Percentiles rank a stretch among this genome's conserved stretches.
These are phyloP conservation scores for Pyrrhopygopsis socrates DNA, from an alignment of 2,888 invertebrate species.

Conservation along the genomic window DNA sequence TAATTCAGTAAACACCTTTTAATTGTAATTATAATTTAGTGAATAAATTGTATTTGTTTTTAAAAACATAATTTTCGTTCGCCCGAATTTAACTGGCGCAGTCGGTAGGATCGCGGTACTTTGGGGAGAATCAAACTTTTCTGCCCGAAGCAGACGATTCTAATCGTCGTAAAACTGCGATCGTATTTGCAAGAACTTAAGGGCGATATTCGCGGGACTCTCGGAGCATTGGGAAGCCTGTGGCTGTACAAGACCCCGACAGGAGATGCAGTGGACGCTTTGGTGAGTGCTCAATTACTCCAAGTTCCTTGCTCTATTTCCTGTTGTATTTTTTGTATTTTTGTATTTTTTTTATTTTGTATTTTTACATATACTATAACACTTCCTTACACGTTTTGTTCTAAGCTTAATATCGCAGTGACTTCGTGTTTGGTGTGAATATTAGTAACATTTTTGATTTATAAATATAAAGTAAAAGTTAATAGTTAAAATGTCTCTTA, in stretches of 20 bases:
- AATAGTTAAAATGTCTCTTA: conserved; percentile 20
- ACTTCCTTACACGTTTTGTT: conserved; percentile 10
- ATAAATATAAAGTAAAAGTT: neutral
- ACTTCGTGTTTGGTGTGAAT: conserved; percentile 28
- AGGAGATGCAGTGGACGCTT: conserved; percentile 41
- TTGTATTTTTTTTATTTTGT: neutral
- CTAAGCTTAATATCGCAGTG: conserved; percentile 6
- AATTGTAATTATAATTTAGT: too few species aligned
- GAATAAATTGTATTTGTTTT: too few species aligned
- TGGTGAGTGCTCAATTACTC: conserved; percentile 47
- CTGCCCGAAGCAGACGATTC: conserved; percentile 23
- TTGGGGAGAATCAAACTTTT: conserved; percentile 27
- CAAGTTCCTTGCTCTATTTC: conserved; percentile 56
- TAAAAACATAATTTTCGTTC: conserved; percentile 25
- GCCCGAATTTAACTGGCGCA: conserved; percentile 36
- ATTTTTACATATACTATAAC: too few species aligned
- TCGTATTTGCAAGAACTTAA: conserved; percentile 43
- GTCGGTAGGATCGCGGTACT: conserved; percentile 42
- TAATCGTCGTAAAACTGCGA: conserved; percentile 24
- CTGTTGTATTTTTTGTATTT: conserved; percentile 27
- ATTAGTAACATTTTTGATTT: conserved; percentile 23
- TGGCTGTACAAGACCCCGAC: conserved; percentile 33
- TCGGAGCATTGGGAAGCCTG: conserved; percentile 42
- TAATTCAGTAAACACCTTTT: too few species aligned
- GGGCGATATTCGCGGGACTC: conserved; percentile 35